A percentile compares a stretch with the other conserved stretches of the same genome.
These are phyloP conservation scores for Orycteropus afer DNA, from an alignment of 2,113 vertebrate species.

Conservation along the genomic window DNA sequence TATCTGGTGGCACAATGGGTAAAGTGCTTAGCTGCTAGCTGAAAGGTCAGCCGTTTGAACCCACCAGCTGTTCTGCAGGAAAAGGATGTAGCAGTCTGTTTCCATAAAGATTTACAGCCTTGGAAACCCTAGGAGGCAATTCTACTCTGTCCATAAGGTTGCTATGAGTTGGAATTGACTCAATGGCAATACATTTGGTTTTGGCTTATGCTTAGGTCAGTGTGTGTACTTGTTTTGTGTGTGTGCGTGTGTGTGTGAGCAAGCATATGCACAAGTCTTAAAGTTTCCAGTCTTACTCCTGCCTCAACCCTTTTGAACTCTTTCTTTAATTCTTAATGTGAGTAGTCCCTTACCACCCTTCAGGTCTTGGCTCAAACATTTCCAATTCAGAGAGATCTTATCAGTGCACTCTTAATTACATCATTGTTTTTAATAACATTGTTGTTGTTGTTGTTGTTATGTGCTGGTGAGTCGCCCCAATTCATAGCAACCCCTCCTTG, in stretches of 20 bases:
- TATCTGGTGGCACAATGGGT: neutral
- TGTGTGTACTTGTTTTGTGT: too few relatives aligned
- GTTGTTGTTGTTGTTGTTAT: too few relatives aligned
- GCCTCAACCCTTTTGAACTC: neutral
- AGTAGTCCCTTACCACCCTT: neutral
- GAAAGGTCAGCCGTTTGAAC: neutral
- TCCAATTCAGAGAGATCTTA: neutral
- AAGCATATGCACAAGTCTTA: too few relatives aligned
- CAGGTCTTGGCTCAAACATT: neutral
- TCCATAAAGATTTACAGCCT: neutral
- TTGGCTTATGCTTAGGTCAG: neutral
- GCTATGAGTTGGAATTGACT: neutral
- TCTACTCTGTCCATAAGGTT: neutral
- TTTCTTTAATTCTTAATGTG: neutral
- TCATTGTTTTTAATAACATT: too few relatives aligned
- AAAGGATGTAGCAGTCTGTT: neutral
- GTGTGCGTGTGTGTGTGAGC: accelerated
- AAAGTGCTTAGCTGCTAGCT: neutral
- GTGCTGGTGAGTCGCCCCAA: too few relatives aligned
- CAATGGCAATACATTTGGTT: too few relatives aligned
- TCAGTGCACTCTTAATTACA: neutral
- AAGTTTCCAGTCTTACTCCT: neutral
- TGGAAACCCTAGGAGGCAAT: neutral
- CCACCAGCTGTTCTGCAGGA: neutral
- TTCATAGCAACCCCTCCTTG: too few relatives aligned